These are phyloP conservation scores for Tethea ocularis DNA, from an alignment of 2,888 invertebrate genomes.

Conservation along the genomic window DNA sequence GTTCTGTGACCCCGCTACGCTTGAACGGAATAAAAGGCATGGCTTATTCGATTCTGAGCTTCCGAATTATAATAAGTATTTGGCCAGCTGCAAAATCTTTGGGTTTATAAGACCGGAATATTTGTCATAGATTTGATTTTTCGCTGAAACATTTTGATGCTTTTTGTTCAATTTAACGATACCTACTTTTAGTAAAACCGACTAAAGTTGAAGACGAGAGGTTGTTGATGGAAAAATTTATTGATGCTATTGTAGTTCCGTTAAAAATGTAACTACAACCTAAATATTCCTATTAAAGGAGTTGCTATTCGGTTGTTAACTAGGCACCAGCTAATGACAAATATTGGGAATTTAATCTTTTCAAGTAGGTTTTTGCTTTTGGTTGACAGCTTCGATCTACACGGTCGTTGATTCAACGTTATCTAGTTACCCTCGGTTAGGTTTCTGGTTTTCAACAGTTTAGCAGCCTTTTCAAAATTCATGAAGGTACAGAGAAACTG, in stretches of 20 bases:
- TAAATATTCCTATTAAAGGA: too few species aligned
- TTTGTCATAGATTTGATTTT: constrained; percentile 28
- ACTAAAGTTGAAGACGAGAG: not conserved
- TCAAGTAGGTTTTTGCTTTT: too few species aligned
- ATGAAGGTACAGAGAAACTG: too few species aligned
- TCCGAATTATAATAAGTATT: constrained; percentile 45
- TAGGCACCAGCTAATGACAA: too few species aligned
- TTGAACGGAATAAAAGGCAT: constrained; percentile 68
- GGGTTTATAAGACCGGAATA: constrained; percentile 21
- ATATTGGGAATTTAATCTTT: too few species aligned
- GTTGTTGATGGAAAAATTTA: not conserved
- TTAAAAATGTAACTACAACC: not conserved
- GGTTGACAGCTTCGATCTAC: too few species aligned
- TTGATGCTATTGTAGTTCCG: not conserved
- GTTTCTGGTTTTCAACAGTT: too few species aligned
- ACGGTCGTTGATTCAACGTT: too few species aligned
- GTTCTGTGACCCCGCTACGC: constrained; percentile 79
- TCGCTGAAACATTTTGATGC: constrained; percentile 34
- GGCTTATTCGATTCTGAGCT: constrained; percentile 58
- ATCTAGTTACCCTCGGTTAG: too few species aligned
- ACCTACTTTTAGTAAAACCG: not conserved
- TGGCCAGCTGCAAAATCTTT: constrained; percentile 42
- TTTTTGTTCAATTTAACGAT: constrained; percentile 31
- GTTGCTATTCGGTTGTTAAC: too few species aligned
- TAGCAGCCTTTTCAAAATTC: too few species aligned